These are phyloP conservation scores for Phalanger gymnotis DNA, from an alignment of 2,797 vertebrate genomes.

Conservation along the genomic window DNA sequence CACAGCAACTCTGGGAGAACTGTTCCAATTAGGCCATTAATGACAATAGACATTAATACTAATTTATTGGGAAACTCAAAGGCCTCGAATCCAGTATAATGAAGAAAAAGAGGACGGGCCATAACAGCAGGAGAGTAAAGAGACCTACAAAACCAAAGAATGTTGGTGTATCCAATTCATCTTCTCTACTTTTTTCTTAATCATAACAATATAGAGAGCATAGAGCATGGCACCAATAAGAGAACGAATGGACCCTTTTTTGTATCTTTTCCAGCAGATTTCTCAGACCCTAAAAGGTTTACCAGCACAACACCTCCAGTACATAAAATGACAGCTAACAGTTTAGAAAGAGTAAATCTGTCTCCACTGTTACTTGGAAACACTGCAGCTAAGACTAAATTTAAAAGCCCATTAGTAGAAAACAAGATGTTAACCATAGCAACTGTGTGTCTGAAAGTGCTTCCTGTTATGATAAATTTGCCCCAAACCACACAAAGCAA, in stretches of 20 bases:
- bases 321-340: too few species aligned
- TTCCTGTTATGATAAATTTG: too few species aligned
- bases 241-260: constrained; percentile 94
- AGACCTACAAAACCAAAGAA: constrained; percentile 99
- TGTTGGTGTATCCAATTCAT: constrained; percentile 97
- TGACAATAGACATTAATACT: constrained; percentile 95
- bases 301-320: constrained; percentile 95
- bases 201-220: constrained; percentile 97
- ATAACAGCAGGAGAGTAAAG: constrained; percentile 96
- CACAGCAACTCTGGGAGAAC: constrained; percentile 98
- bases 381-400: too few species aligned
- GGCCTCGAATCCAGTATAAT: constrained; percentile 95
- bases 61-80: constrained; percentile 96
- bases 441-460: too few species aligned
- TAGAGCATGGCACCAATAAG: constrained; percentile 94
- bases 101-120: constrained; percentile 97
- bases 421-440: too few species aligned
- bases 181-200: constrained; percentile 97
- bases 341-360: too few species aligned
- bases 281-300: constrained; percentile 94
- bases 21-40: constrained; percentile 97
- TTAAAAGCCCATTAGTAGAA: too few species aligned
- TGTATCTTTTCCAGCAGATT: constrained; percentile 89
- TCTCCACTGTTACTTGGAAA: too few species aligned
- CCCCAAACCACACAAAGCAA: too few species aligned